Base-by-base conservation (phyloP, 1,140 invertebrate species). In the Lamellibrachia luymesi region DNA sequence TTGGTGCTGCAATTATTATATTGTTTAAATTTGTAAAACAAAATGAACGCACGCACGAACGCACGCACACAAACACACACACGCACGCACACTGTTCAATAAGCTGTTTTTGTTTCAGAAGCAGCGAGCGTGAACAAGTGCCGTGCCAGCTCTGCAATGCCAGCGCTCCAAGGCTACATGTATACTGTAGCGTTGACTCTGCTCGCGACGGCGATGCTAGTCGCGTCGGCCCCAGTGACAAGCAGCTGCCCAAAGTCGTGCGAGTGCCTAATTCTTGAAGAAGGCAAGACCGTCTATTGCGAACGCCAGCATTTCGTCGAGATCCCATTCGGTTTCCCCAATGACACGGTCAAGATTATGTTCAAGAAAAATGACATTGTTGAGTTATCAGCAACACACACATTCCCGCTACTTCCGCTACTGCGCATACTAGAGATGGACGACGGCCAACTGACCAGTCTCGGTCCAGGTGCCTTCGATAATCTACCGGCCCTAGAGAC, bases 331-430 rank as follows among this genome's bases (percentile, higher is more conserved):
- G 90, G 50, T 22, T 51, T 91, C 49, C 90, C 90, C 22, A 38
- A 49, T 51, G 25, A 91, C 90, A 91, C 50, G 49, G 90, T 91
- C 90, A 22, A 38, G 90, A 80, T 80, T 80, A 6, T 91, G 90
- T 49, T 50, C 90, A n/a, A 8, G 22, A n/a, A 51, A 91, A 49
- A 91, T 91, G 17, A n/a, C 90, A 13, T 50, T n/a, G 49, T 91
- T 51, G 49, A 51, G 90, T 13, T 50, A n/a, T 51, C 50, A 22
- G 22, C 38, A 13, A 27, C 38, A 51, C 49, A 56, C 92, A 92
- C 92, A 56, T 92, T 92, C 51, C 92, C 92, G 52, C 27, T 13
- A 51, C 92, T 92, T 51, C 92, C 92, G 52, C 17, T 38, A 52
- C 92, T 92, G 92, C 92, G 52, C 10, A 50, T 13, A 92, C 92